phyloP scores from a whole-genome alignment of 2,797 vertebrate species.

The Lophotriccus pileatus region DNA sequence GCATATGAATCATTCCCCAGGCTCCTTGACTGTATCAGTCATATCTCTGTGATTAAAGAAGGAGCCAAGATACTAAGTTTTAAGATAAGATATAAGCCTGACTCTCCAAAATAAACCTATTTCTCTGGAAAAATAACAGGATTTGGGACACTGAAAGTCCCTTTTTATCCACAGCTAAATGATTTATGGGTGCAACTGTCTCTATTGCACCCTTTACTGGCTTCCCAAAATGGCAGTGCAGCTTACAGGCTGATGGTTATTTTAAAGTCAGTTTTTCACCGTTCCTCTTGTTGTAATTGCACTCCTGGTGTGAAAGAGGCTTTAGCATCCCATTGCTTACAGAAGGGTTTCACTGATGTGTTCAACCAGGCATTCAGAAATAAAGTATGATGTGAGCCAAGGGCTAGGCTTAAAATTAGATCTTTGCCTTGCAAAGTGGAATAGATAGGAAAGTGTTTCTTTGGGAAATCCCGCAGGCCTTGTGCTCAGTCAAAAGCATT shows the following conservation, averaged over 20 bases:
- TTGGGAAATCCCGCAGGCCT: neutral
- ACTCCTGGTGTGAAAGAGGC: rapidly evolving
- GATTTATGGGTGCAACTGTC: neutral
- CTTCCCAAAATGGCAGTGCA: neutral
- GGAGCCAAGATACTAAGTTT: neutral
- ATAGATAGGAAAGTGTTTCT: neutral
- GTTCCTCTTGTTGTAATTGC: neutral
- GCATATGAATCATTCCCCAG: neutral
- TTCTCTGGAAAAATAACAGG: neutral
- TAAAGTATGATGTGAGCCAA: neutral
- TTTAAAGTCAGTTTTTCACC: neutral
- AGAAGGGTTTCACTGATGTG: rapidly evolving
- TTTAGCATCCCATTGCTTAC: neutral
- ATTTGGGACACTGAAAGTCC: neutral
- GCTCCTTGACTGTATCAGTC: neutral
- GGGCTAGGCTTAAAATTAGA: neutral
- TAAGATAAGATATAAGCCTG: neutral
- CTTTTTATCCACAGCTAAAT: neutral
- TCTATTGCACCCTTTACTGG: neutral
- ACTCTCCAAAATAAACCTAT: neutral
- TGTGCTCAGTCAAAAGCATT: neutral
- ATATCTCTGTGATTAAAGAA: neutral
- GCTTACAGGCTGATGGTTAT: neutral
- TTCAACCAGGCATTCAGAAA: neutral
- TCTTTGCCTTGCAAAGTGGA: neutral